Conservation (phyloP, 30 jellyfish, hydroid and myxozoan genomes). For the Chironex yamaguchii region DNA sequence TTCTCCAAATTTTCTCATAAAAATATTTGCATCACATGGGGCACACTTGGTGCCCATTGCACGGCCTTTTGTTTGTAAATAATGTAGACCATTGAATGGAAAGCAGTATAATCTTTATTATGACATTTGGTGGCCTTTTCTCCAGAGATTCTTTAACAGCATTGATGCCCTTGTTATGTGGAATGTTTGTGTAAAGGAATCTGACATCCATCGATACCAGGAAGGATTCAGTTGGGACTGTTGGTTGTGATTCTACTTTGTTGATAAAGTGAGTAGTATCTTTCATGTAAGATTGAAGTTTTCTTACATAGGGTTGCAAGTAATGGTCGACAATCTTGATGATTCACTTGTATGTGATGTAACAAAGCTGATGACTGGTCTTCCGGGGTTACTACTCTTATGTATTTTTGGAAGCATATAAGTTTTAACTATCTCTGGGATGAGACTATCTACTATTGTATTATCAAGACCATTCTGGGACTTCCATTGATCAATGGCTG, state of each 20-base stretch:
- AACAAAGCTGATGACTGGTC: slow-evolving; percentile 11
- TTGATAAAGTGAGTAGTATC: slow-evolving; percentile 28
- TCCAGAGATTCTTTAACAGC: too few relatives aligned
- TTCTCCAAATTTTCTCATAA: slow-evolving; percentile 20
- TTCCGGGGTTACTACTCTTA: slow-evolving; percentile 29
- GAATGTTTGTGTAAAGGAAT: slow-evolving; percentile 24
- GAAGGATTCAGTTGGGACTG: slow-evolving; percentile 18
- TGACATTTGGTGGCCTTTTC: too few relatives aligned
- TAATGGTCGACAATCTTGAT: neutral
- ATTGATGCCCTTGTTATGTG: too few relatives aligned
- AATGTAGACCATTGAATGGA: neutral
- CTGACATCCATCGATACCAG: slow-evolving; percentile 48
- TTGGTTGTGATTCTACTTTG: neutral
- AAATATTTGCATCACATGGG: slow-evolving; percentile 20
- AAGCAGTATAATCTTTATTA: too few relatives aligned
- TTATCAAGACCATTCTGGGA: too few relatives aligned
- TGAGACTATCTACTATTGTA: too few relatives aligned
- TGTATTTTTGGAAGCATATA: slow-evolving; percentile 39
- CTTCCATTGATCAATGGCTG: too few relatives aligned
- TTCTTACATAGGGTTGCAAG: slow-evolving; percentile 9
- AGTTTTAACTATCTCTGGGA: slow-evolving; percentile 2
- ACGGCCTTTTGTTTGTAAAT: slow-evolving; percentile 9
- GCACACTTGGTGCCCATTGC: slow-evolving; percentile 64
- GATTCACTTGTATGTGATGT: neutral
- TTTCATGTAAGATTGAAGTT: neutral